Evolutionary conservation across 2,113 vertebrate species (phyloP), one percentile per base, ranked within the genome.

Genomic region (Globicephala melas): DNA sequence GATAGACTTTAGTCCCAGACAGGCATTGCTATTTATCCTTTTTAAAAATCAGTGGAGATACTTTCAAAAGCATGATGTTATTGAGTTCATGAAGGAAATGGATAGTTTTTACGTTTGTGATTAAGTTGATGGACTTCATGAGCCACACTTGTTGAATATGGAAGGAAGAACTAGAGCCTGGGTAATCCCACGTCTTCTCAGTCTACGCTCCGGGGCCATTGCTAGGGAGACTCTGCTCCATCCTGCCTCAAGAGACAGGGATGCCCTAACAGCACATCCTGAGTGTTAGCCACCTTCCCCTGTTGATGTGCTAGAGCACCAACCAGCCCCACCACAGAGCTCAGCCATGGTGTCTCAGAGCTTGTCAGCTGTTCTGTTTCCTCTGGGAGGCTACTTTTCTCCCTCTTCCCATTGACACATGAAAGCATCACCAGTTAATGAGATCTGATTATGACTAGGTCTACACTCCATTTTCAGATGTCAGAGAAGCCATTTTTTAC

Each of bases 241-340:
- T 65, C 14, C 5, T 9, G 25, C 14, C 38, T 92, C n/a, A 10
- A 25, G 41, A 38, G 31, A 84, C 12, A 10, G 3, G 14, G 8
- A 3, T 63, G 8, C 10, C 67, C 38, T 26, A 2, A 12, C 0
- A n/a, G 31, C 67, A 10, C 8, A 5, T 74, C 11, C 68, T 33
- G 53, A 28, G 12, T 23, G 4, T 28, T 14, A 44, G 6, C 31
- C 36, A 5, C 20, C 5, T n/a, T 36, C 9, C 23, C 53, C 38
- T 8, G 0, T 53, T 31, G 28, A 9, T 20, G 0, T 9, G 23
- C 18, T 31, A 68, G 25, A 21, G 15, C 21, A 47, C 9, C 5
- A 17, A 1, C 0, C 33, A n/a, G 50, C 28, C n/a, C 58, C 36
- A 4, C 10, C 70, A 38, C 70, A 85, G 67, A 73, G 28, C 23